These are phyloP conservation scores for Pithys albifrons DNA, from an alignment of 2,113 vertebrate genomes.

Conservation along the genomic window DNA sequence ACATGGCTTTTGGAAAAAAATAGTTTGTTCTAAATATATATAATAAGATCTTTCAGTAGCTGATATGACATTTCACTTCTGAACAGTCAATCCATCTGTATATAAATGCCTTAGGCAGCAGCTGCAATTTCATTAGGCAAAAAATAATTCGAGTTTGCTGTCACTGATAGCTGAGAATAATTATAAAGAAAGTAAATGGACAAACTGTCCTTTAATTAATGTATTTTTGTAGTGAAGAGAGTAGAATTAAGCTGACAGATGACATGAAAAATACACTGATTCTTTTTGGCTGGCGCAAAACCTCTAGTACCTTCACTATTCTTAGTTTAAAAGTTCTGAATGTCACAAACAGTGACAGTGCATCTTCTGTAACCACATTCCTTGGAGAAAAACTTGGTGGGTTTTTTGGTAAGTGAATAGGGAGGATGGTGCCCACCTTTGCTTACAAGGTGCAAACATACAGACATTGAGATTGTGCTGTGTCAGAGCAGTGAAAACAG, in stretches of 20 bases:
- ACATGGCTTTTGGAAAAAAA: not conserved
- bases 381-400: not conserved
- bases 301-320: not conserved
- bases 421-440: not conserved
- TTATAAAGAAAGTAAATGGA: not conserved
- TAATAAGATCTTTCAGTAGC: not conserved
- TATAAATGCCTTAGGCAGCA: not conserved
- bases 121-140: not conserved
- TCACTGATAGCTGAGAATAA: not conserved
- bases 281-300: not conserved
- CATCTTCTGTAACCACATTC: not conserved
- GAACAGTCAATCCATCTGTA: not conserved
- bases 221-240: not conserved
- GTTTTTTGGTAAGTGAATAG: not conserved
- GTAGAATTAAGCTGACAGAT: not conserved
- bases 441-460: not conserved
- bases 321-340: not conserved
- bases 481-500: not conserved
- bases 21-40: not conserved
- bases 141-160: not conserved
- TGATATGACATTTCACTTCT: not conserved
- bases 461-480: rapidly evolving
- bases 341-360: not conserved
- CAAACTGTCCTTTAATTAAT: not conserved
- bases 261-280: not conserved